phyloP scores from a whole-genome alignment of 2,113 vertebrate species.

The Eupsittula cactorum region DNA sequence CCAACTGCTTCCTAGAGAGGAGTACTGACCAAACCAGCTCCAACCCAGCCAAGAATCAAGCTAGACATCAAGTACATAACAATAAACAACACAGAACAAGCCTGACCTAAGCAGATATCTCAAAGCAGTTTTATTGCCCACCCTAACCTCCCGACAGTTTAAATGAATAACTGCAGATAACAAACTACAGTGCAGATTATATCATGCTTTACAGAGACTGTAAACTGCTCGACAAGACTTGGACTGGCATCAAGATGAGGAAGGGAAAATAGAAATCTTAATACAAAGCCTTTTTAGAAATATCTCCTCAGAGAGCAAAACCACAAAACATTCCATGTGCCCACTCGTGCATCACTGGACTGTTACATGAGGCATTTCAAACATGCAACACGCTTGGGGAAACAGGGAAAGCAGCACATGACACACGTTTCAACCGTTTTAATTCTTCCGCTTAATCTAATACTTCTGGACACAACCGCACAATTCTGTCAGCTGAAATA shows the following conservation, averaged over 20 bases:
- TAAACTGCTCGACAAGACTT: not conserved
- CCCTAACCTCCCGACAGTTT: not conserved
- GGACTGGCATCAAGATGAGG: not conserved
- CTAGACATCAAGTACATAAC: fast-evolving
- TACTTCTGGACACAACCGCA: not conserved
- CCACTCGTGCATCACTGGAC: not conserved
- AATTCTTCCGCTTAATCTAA: not conserved
- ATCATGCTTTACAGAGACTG: not conserved
- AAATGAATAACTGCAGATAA: not conserved
- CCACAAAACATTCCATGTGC: not conserved
- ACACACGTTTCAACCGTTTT: not conserved
- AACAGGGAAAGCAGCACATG: not conserved
- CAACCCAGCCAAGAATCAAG: not conserved
- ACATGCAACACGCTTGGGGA: not conserved
- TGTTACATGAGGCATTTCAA: not conserved
- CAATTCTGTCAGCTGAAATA: not conserved
- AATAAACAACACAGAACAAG: not conserved
- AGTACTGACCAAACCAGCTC: fast-evolving
- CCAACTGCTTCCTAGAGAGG: not conserved
- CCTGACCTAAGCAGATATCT: not conserved
- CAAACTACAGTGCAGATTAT: not conserved
- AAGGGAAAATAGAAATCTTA: not conserved
- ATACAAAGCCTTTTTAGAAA: not conserved
- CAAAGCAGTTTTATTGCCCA: not conserved
- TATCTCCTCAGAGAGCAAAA: not conserved